Conservation (phyloP, 2,888 invertebrate genomes). For the Panzeria rudis region DNA sequence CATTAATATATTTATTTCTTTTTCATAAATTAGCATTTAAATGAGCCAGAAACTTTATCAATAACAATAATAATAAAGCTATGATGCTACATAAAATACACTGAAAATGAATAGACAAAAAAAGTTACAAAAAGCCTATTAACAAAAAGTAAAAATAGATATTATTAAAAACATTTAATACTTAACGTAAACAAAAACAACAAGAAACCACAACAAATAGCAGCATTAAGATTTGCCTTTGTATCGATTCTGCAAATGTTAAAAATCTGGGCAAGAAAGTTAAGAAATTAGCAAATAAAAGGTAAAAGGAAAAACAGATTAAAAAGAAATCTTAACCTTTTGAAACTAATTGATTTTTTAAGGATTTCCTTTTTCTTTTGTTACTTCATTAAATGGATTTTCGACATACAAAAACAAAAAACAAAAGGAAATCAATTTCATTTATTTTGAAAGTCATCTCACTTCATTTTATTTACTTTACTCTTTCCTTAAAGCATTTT, state of each 20-base stretch:
- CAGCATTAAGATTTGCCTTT: neutral
- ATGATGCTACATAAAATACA: conserved; percentile 65
- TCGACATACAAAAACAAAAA: neutral
- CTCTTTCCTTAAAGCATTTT: neutral
- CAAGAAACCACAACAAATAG: neutral
- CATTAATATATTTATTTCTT: no score
- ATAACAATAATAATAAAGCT: conserved; percentile 63
- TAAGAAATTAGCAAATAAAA: neutral
- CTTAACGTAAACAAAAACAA: neutral
- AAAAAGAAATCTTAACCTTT: conserved; percentile 24
- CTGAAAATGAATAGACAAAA: conserved; percentile 38
- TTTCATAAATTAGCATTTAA: conserved; percentile 61
- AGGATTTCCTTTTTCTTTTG: conserved; percentile 3
- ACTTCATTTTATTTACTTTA: neutral
- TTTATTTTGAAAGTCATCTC: conserved; percentile 15
- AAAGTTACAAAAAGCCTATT: neutral
- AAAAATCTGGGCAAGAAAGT: neutral
- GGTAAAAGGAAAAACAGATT: neutral
- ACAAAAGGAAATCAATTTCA: conserved; percentile 13
- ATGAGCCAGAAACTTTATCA: conserved; percentile 64
- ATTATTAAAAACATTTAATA: conserved; percentile 8
- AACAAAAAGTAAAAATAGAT: neutral
- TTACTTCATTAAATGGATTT: neutral
- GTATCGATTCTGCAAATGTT: neutral
- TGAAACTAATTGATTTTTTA: conserved; percentile 48